Evolutionary conservation across 2,888 invertebrate species (phyloP).

Genomic region (Chironomus tentans): DNA sequence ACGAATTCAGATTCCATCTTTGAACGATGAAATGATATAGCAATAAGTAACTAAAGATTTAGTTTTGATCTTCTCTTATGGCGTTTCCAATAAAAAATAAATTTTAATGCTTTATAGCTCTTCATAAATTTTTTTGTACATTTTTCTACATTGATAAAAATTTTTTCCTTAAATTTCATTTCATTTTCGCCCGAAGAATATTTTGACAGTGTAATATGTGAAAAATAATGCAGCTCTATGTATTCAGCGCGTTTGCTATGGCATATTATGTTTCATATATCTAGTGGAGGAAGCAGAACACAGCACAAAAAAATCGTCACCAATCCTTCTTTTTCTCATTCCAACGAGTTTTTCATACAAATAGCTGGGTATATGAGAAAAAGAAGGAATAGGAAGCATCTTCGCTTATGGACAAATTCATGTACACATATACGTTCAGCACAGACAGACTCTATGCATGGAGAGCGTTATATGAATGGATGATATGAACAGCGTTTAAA

Average conservation of each 20-base stretch:
- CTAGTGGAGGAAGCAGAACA: conserved; percentile 15
- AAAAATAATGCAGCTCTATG: conserved; percentile 24
- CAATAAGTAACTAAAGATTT: conserved; percentile 21
- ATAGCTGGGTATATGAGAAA: not conserved
- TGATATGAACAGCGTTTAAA: not conserved
- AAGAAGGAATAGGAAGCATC: not conserved
- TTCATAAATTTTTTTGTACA: not conserved
- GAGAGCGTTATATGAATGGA: not conserved
- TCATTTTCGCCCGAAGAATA: not conserved
- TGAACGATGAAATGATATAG: not conserved
- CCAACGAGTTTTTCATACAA: not conserved
- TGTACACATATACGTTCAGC: not conserved
- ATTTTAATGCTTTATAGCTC: conserved; percentile 14
- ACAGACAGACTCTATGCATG: not conserved
- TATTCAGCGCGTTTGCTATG: conserved; percentile 18
- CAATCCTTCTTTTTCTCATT: conserved; percentile 16
- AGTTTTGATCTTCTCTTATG: conserved; percentile 10
- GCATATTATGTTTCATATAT: conserved; percentile 25
- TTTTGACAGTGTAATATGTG: not conserved
- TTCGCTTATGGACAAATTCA: not conserved
- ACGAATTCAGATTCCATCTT: not conserved
- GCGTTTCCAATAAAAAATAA: conserved; percentile 10
- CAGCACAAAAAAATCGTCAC: conserved; percentile 15
- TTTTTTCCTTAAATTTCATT: not conserved
- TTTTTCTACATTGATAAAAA: not conserved